Evolutionary conservation across 2,113 vertebrate species (phyloP).

Genomic region (Hippoglossus stenolepis): DNA sequence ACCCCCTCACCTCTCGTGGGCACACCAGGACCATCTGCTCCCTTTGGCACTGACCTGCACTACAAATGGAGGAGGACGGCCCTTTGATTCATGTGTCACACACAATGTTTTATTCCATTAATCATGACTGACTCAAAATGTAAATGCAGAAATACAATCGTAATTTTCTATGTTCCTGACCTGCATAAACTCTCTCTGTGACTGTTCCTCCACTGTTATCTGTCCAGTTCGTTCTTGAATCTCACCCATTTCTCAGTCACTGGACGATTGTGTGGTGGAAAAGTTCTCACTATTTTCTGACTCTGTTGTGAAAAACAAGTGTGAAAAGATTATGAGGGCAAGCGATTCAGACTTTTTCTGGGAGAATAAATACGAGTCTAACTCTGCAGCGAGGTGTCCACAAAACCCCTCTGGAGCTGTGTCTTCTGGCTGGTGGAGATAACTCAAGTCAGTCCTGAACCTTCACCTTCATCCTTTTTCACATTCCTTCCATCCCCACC

Average conservation of each 20-base stretch:
- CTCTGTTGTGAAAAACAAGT: conserved; percentile 16
- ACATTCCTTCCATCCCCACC: not conserved
- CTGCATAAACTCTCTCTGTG: not conserved
- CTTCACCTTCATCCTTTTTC: not conserved
- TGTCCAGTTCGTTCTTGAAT: not conserved
- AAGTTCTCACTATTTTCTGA: conserved; percentile 34
- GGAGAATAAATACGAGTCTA: not conserved
- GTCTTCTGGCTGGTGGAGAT: not conserved
- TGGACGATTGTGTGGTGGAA: conserved; percentile 30
- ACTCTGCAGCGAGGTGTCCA: not conserved
- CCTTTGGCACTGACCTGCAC: conserved; percentile 37
- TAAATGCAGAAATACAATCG: no score
- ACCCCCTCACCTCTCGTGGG: conserved; percentile 53
- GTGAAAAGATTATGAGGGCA: conserved; percentile 27
- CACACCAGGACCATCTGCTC: conserved; percentile 68
- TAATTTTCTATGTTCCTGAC: not conserved
- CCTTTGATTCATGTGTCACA: not conserved
- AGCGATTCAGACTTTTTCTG: conserved; percentile 26
- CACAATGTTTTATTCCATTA: no score
- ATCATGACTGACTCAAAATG: no score
- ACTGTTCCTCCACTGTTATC: not conserved
- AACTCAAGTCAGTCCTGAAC: not conserved
- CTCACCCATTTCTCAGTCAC: conserved; percentile 25
- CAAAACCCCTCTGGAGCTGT: not conserved
- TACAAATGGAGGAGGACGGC: conserved; percentile 16